These are phyloP conservation scores for Chloroclystis v-ata DNA, from an alignment of 2,888 invertebrate species.

Conservation along the genomic window DNA sequence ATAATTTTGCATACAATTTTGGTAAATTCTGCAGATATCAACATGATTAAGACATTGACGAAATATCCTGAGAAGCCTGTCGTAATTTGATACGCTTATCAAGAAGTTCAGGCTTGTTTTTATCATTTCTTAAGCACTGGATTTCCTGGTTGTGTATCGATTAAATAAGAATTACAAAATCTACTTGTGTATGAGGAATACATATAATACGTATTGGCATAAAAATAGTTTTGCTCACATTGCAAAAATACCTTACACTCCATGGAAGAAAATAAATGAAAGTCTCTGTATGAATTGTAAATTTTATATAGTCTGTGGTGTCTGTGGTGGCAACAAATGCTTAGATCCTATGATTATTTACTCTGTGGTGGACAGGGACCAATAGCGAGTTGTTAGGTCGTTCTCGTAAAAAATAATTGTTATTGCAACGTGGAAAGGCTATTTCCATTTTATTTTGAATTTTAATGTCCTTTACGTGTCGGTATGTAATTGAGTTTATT, in stretches of 20 bases:
- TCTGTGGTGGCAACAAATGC: background rate
- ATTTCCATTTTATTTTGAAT: constrained; percentile 30
- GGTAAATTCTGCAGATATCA: too few relatives aligned
- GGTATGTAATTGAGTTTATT: constrained; percentile 31
- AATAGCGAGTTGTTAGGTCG: constrained; percentile 8
- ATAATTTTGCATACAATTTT: too few relatives aligned
- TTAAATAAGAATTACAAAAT: too few relatives aligned
- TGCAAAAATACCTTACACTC: too few relatives aligned
- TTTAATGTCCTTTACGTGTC: constrained; percentile 28
- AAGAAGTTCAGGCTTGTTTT: constrained; percentile 5
- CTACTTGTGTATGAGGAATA: too few relatives aligned
- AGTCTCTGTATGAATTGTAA: too few relatives aligned
- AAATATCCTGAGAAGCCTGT: constrained; percentile 2
- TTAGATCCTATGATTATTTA: constrained; percentile 1
- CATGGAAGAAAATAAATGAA: too few relatives aligned
- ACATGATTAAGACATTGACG: background rate
- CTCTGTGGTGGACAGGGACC: constrained; percentile 5
- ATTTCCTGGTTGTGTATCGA: constrained; percentile 6
- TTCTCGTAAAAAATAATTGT: constrained; percentile 40
- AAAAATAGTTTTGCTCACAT: too few relatives aligned
- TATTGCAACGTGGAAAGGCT: constrained; percentile 30
- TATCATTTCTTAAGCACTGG: constrained; percentile 11
- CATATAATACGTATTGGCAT: too few relatives aligned
- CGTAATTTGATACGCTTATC: constrained; percentile 8
- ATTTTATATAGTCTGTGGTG: too few relatives aligned